Base-by-base conservation (phyloP, 2,113 vertebrate genomes). In the Hippocampus zosterae region DNA sequence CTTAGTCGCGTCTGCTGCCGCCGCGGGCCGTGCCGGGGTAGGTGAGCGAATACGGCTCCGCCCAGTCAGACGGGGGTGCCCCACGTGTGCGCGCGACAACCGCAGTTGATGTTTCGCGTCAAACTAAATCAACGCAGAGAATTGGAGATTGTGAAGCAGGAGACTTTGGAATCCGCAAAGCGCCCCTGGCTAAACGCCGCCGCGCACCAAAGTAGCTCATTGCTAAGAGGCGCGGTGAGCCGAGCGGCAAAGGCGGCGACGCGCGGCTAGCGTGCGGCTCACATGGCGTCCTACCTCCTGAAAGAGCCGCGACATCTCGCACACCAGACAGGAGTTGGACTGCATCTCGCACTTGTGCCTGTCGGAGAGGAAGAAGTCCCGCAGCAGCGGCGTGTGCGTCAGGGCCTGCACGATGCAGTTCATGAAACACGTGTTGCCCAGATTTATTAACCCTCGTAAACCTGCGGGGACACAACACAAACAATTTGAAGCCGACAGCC, bases 341-440 rank as follows among this genome's bases (percentile, higher is more conserved):
- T 98, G 95, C 96, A 98, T 98, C 91, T 96, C 96, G 83, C 96
- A 98, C 92, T 96, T 94, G 93, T 98, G 96, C 91, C 96, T 88
- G 92, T 98, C 96, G 0, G 96, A 98, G 81, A 98, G 95, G 91
- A 98, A 98, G 93, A 98, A 98, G 90, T 98, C 96, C 56, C 96
- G 94, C 85, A 98, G 94, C 80, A 98, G 93, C 10, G 96, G 96
- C 5, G 96, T 98, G 92, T 98, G 96, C 72, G 96, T 98, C 84
- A 98, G 94, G 66, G 96, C 96, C 94, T 98, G 96, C 72, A 98
- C 96, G 63, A 98, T 98, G 90, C 96, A 98, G 92, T 98, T 98
- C 96, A 98, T 98, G 93, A 98, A 98, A 93, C 96, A 98, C 0
- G 96, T 98, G 93, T 98, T 98, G 82, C 96, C 96, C 76, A 98